Evolutionary conservation across 2,888 invertebrate species (phyloP).

Genomic region (Macaria liturata): DNA sequence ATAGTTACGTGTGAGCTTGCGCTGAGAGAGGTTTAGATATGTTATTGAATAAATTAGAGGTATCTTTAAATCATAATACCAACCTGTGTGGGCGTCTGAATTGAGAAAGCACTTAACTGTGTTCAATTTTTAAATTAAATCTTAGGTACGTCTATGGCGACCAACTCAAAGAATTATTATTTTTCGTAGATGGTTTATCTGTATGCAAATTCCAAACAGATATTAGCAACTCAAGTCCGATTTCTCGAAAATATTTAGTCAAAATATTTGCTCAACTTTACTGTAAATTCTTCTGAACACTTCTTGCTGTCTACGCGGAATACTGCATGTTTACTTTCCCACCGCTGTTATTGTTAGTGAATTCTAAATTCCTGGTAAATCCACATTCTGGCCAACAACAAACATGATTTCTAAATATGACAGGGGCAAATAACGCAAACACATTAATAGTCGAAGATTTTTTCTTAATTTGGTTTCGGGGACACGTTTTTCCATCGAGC

Average conservation of each 20-base stretch:
- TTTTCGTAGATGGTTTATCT: background rate
- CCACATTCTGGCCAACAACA: slow-evolving; percentile 58
- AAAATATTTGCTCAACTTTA: slow-evolving; percentile 50
- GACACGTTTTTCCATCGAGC: slow-evolving; percentile 51
- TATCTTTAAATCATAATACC: background rate
- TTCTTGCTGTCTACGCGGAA: too few species aligned
- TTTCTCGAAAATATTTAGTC: slow-evolving; percentile 31
- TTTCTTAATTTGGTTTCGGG: slow-evolving; percentile 59
- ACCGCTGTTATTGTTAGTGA: slow-evolving; percentile 66
- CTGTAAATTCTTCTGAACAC: slow-evolving; percentile 21
- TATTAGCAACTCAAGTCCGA: slow-evolving; percentile 19
- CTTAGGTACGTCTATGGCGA: too few species aligned
- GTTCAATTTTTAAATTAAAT: too few species aligned
- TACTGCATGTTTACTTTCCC: slow-evolving; percentile 66
- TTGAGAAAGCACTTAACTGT: too few species aligned
- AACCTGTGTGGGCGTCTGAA: slow-evolving; percentile 17
- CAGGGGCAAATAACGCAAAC: slow-evolving; percentile 60
- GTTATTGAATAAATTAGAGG: slow-evolving; percentile 6
- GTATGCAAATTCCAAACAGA: too few species aligned
- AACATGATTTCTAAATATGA: slow-evolving; percentile 63
- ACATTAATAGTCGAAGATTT: slow-evolving; percentile 53
- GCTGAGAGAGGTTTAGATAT: slow-evolving; percentile 6
- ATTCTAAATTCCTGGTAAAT: slow-evolving; percentile 70
- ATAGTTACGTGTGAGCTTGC: slow-evolving; percentile 27
- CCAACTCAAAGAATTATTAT: too few species aligned